Evolutionary conservation across 2,797 vertebrate genomes (phyloP).

Genomic region (Crocidura indochinensis): DNA sequence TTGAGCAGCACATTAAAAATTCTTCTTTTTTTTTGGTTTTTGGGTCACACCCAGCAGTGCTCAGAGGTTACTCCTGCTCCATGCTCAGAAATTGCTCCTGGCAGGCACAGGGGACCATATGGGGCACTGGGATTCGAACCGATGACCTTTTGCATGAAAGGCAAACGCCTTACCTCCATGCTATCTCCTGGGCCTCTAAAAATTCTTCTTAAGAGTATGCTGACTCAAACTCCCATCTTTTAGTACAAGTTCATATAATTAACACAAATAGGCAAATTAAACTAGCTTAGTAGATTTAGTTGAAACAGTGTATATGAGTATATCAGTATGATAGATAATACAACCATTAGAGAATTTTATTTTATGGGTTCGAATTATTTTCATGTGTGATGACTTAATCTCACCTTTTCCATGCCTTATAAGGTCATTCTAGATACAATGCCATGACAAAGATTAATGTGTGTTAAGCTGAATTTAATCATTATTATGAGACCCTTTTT

Average conservation of each 20-base stretch:
- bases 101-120: too few relatives aligned
- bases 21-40: too few relatives aligned
- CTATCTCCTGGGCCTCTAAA: too few relatives aligned
- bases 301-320: constrained; percentile 22
- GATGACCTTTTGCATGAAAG: too few relatives aligned
- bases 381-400: neutral
- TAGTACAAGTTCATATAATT: constrained; percentile 29
- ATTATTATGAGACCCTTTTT: constrained; percentile 27
- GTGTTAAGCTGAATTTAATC: neutral
- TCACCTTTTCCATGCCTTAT: neutral
- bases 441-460: constrained; percentile 9
- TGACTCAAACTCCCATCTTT: constrained; percentile 26
- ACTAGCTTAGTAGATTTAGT: neutral
- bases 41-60: too few relatives aligned
- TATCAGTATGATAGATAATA: neutral
- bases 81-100: too few relatives aligned
- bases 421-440: constrained; percentile 11
- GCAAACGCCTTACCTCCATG: too few relatives aligned
- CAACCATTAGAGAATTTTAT: neutral
- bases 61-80: too few relatives aligned
- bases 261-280: neutral
- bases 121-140: too few relatives aligned
- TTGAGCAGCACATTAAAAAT: neutral
- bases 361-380: neutral
- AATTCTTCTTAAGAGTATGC: neutral